phyloP scores from a whole-genome alignment of 2,888 invertebrate genomes.

The Andrena marginata region DNA sequence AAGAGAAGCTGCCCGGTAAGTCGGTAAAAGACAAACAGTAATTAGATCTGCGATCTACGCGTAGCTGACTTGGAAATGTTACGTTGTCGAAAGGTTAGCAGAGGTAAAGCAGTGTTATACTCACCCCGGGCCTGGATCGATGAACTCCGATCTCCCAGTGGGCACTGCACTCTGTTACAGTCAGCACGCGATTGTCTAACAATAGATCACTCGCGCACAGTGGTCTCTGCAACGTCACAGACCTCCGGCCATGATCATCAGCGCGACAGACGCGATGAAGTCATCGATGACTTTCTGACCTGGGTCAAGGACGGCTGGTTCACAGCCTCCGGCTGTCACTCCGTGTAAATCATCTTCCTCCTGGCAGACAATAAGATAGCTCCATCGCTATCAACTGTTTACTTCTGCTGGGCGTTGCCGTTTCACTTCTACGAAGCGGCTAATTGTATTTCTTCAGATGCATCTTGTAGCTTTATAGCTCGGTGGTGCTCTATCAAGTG shows the following conservation, averaged over 20 bases:
- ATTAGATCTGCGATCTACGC: background rate
- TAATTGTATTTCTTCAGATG: background rate
- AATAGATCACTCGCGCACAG: constrained; percentile 49
- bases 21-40: background rate
- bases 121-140: constrained; percentile 64
- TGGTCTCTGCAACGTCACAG: constrained; percentile 9
- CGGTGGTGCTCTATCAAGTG: too few species aligned
- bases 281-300: constrained; percentile 26
- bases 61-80: background rate
- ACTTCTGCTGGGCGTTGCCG: background rate
- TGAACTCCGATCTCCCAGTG: constrained; percentile 52
- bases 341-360: background rate
- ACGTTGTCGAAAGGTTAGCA: constrained; percentile 10
- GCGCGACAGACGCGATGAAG: background rate
- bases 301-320: constrained; percentile 50
- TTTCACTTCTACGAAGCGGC: background rate
- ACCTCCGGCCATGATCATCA: constrained; percentile 17
- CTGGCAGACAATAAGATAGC: background rate
- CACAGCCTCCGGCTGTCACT: background rate
- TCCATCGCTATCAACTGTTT: background rate
- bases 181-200: constrained; percentile 64
- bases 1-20: background rate
- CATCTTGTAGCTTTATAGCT: too few species aligned
- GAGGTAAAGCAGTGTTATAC: constrained; percentile 31
- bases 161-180: constrained; percentile 65